Percentiles rank a stretch among this genome's conserved stretches.
Evolutionary conservation across 2,113 vertebrate species (phyloP).

Genomic region (Plecotus auritus): DNA sequence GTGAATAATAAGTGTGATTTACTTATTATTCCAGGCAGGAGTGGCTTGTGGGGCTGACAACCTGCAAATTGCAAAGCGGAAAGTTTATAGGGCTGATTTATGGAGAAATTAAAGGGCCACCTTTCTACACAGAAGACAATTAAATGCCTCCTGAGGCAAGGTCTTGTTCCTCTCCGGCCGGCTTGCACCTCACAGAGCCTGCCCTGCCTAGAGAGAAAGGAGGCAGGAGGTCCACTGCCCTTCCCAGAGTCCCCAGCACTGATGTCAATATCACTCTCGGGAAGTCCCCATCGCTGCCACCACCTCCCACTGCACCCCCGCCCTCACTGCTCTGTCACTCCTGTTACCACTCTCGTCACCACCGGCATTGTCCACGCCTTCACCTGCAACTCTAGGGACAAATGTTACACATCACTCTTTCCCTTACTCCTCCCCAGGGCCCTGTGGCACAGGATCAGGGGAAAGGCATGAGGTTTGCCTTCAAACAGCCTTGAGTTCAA

Average conservation of each 20-base stretch:
- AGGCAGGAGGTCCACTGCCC: background rate
- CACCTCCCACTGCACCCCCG: background rate
- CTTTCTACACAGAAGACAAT: background rate
- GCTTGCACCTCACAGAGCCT: background rate
- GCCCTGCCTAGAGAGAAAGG: background rate
- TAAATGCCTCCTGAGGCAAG: background rate
- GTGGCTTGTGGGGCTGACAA: background rate
- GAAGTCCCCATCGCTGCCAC: rapidly evolving
- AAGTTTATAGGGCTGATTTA: conserved; percentile 39
- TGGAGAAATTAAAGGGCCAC: background rate
- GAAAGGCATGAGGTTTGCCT: background rate
- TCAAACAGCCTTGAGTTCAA: background rate
- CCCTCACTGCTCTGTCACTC: background rate
- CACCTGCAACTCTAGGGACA: background rate
- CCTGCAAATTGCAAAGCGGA: background rate
- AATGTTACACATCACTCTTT: background rate
- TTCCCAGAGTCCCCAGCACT: rapidly evolving
- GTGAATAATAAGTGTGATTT: conserved; percentile 46
- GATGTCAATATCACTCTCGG: rapidly evolving
- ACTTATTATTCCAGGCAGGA: conserved; percentile 26
- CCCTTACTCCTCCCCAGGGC: background rate
- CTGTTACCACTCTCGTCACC: no score
- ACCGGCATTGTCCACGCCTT: background rate
- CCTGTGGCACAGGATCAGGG: background rate
- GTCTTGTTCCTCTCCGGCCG: background rate